Evolutionary conservation across 2,888 invertebrate genomes (phyloP), one percentile per base, ranked within the genome.

Genomic region (Drosophila parthenogenetica): DNA sequence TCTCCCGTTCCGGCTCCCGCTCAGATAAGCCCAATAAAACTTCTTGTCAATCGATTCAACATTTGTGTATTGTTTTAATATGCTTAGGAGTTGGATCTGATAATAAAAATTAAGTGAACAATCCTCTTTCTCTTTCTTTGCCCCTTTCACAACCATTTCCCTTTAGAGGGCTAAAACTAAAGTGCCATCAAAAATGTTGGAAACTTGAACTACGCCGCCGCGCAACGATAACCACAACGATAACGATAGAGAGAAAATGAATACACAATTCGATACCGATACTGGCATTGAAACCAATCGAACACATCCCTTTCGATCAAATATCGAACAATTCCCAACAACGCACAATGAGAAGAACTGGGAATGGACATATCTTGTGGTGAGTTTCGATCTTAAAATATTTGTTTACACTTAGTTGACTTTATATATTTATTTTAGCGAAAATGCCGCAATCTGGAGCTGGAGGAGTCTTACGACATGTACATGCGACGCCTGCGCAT

Each of bases 401-500:
- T 13, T 35, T 35, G 4, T 35, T 3, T 35, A 2, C 13, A 35
- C 0, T 13, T 35, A 13, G 11, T 35, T 35, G 13, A 35, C 35
- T 35, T 13, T n/a, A 10, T 5, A 10, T 5, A 13, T 19, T 5
- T 29, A 32, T 7, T 8, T 3, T 39, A 97, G 97, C 94, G 95
- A 88, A 95, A 96, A 93, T 97, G 97, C 88, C 93, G 94, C 86
- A 94, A 95, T 79, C 94, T 96, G 87, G 95, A 95, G 89, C 92
- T 97, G 72, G 96, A 96, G 91, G 94, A 94, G 54, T 93, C 97
- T 42, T 97, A 96, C 91, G 93, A 94, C 74, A 93, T 94, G 71
- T 97, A 97, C 89, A 96, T 95, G 77, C 95, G 95, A 80, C 95
- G 96, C 83, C 93, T 97, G 68, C 95, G 95, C 88, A 95, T 96